Evolutionary conservation across 2,113 vertebrate species (phyloP).

Genomic region (Entelurus aequoreus): DNA sequence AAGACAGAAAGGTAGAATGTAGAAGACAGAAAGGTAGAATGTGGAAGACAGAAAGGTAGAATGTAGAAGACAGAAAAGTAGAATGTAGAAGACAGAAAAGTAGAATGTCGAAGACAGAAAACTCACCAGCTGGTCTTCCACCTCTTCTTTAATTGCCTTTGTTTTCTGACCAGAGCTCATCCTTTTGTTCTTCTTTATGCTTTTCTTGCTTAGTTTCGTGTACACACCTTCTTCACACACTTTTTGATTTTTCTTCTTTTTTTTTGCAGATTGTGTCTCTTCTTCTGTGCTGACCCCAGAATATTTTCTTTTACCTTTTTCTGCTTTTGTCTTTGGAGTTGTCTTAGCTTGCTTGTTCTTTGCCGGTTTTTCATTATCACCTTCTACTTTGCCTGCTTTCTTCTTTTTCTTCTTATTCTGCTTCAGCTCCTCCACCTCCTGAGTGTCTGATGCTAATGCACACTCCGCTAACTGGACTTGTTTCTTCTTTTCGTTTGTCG

Average conservation of each 20-base stretch:
- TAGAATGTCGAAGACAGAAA: background rate
- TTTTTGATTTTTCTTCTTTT: slow-evolving; percentile 38
- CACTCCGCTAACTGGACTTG: slow-evolving; percentile 5
- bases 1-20: no score
- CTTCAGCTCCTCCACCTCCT: background rate
- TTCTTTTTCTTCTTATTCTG: slow-evolving; percentile 18
- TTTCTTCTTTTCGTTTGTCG: slow-evolving; percentile 24
- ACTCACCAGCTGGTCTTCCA: slow-evolving; percentile 33
- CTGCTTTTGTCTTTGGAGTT: slow-evolving; percentile 16
- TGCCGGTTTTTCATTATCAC: background rate
- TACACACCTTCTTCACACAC: background rate
- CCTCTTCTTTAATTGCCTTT: slow-evolving; percentile 33
- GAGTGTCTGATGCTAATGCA: background rate
- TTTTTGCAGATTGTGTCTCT: slow-evolving; percentile 23
- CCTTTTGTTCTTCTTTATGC: slow-evolving; percentile 17
- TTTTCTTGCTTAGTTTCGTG: slow-evolving; percentile 16
- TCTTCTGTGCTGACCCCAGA: slow-evolving; percentile 8
- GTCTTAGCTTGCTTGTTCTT: background rate
- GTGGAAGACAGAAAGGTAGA: no score
- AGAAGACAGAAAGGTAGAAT: no score
- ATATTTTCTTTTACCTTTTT: slow-evolving; percentile 14
- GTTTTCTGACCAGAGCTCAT: background rate
- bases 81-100: no score
- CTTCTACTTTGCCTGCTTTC: background rate
- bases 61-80: no score